phyloP scores from a whole-genome alignment of 2,113 vertebrate species.

The Amazona vittata region DNA sequence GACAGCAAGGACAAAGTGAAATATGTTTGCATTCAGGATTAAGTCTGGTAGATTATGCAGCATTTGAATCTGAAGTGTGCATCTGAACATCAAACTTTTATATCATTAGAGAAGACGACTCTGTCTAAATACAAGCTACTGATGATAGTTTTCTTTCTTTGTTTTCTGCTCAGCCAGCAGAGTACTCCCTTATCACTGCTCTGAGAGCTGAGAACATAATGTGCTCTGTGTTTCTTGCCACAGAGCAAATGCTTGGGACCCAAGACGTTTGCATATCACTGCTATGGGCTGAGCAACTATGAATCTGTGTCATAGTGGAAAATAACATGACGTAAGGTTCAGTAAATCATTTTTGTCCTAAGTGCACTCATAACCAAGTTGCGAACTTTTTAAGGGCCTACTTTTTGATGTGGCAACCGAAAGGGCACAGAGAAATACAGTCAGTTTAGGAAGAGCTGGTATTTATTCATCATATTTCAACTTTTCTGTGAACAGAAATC shows the following conservation, averaged over 20 bases:
- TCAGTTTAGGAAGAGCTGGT: background rate
- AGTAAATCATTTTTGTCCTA: slow-evolving; percentile 27
- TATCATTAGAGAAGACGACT: background rate
- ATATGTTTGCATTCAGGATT: background rate
- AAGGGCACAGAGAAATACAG: background rate
- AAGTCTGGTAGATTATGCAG: background rate
- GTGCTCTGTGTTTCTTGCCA: slow-evolving; percentile 31
- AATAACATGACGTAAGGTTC: slow-evolving; percentile 38
- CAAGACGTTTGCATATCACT: slow-evolving; percentile 43
- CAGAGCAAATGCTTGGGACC: slow-evolving; percentile 5
- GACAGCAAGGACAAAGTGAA: background rate
- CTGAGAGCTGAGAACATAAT: background rate
- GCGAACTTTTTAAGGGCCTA: background rate
- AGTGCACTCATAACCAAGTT: slow-evolving; percentile 24
- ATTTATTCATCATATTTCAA: background rate
- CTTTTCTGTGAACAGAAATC: background rate
- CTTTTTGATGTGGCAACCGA: background rate
- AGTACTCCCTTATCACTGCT: background rate
- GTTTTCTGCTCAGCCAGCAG: background rate
- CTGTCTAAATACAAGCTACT: background rate
- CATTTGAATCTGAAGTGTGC: background rate
- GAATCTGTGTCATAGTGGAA: slow-evolving; percentile 46
- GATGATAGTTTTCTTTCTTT: background rate
- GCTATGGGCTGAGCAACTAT: slow-evolving; percentile 2
- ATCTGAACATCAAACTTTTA: background rate